Conservation (phyloP, 2,888 invertebrate species). For the Halictus quadricinctus region DNA sequence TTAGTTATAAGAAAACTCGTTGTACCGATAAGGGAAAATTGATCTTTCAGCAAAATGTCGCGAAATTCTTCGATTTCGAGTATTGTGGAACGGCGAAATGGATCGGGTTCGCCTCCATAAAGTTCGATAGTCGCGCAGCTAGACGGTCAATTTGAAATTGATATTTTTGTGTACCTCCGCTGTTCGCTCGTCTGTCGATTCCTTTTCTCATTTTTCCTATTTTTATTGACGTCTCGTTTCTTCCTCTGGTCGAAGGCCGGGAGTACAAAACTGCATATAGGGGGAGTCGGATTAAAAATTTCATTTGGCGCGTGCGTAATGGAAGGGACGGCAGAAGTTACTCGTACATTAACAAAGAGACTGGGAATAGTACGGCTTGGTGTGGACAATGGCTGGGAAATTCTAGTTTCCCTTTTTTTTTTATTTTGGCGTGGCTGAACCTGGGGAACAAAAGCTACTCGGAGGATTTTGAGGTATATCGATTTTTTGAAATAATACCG, state of each 20-base stretch:
- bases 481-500: background rate
- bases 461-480: background rate
- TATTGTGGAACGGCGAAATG: conserved; percentile 27
- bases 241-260: background rate
- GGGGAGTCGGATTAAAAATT: conserved; percentile 26
- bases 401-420: background rate
- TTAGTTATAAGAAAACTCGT: background rate
- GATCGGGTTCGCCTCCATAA: conserved; percentile 37
- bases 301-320: conserved; percentile 29
- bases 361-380: no score
- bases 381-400: background rate
- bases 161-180: conserved; percentile 30
- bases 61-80: background rate
- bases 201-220: background rate
- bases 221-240: background rate
- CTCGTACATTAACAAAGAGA: conserved; percentile 13
- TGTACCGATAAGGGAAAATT: background rate
- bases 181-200: background rate
- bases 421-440: background rate
- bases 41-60: background rate
- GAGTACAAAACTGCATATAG: background rate
- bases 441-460: background rate
- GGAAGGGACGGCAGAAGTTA: conserved; percentile 2
- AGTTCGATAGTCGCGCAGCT: conserved; percentile 39
- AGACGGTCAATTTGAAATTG: conserved; percentile 53